Base-by-base conservation (phyloP, 2,797 vertebrate genomes). In the Micropoecilia bifurca region DNA sequence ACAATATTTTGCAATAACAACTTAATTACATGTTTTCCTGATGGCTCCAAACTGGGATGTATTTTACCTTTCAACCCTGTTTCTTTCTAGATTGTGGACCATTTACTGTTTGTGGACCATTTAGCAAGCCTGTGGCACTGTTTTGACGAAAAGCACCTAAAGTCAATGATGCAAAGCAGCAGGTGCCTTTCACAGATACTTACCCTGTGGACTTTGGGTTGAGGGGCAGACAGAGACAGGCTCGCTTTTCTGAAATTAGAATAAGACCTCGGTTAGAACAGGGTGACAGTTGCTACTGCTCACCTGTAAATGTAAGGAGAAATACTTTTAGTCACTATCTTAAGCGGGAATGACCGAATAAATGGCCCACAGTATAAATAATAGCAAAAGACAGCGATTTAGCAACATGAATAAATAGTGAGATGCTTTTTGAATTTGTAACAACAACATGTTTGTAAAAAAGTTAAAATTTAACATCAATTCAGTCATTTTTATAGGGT, bases 171-270 rank as follows among this genome's bases (percentile, higher is more conserved):
- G 63, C 72, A 73, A 45, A 28, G 8, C 57, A 73, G 78, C 73
- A 50, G 50, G 48, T 71, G 1, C 28, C 39, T 39, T 53, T 53
- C 47, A 39, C 8, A 13, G 71, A 88, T 81, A 93, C 95, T 92
- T 90, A 96, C 96, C 95, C 95, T 80, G 94, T 89, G 84, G 95
- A 90, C 90, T 95, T 96, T 77, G 93, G 81, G 83, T 94, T 91
- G 88, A 97, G 95, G 43, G 96, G 95, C 91, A 97, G 94, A 89
- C 95, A 95, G 78, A 97, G 95, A 91, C 94, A 95, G 91, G 93
- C 88, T 77, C 93, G 93, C 87, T 96, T 96, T 80, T 95, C 96
- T 97, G 94, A 77, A 95, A 94, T 72, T 77, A 93, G 77, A 92
- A 87, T 2, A 72, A 83, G 82, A 82, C 72, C 36, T 28, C 53